A percentile compares a stretch with the other conserved stretches of the same genome.
Conservation (phyloP, 2,113 vertebrate genomes). For the Gymnogyps californianus region DNA sequence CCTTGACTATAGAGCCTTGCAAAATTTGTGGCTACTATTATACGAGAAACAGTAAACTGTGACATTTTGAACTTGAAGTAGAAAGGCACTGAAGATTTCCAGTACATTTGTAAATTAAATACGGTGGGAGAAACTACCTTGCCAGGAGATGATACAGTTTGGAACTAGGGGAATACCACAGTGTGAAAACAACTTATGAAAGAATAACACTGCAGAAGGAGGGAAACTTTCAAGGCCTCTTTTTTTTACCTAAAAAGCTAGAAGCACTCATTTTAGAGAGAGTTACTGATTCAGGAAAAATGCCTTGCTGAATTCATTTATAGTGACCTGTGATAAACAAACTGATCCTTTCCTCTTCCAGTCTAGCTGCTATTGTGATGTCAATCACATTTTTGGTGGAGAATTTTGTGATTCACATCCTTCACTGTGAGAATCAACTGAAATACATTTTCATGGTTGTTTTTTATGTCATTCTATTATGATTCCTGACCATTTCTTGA, state of each 20-base stretch:
- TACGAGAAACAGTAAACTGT: neutral
- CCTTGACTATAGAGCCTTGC: neutral
- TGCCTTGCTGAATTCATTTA: neutral
- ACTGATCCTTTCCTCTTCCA: neutral
- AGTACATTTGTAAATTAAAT: neutral
- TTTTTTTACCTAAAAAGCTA: neutral
- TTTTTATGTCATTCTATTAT: neutral
- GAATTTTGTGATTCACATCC: neutral
- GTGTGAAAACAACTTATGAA: neutral
- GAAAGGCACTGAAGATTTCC: neutral
- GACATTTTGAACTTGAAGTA: neutral
- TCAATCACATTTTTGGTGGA: neutral
- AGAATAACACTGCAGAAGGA: neutral
- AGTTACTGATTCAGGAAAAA: neutral
- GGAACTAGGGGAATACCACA: neutral
- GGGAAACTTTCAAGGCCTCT: neutral
- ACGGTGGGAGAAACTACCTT: neutral
- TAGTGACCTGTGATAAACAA: neutral
- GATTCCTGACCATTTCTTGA: neutral
- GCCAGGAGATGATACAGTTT: neutral
- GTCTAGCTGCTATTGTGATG: neutral
- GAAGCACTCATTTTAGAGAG: neutral
- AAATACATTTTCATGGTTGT: neutral
- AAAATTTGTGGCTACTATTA: neutral
- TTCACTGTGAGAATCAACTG: neutral